phyloP scores from a whole-genome alignment of 2,888 invertebrate genomes.

The Arrhopalites spinosus region DNA sequence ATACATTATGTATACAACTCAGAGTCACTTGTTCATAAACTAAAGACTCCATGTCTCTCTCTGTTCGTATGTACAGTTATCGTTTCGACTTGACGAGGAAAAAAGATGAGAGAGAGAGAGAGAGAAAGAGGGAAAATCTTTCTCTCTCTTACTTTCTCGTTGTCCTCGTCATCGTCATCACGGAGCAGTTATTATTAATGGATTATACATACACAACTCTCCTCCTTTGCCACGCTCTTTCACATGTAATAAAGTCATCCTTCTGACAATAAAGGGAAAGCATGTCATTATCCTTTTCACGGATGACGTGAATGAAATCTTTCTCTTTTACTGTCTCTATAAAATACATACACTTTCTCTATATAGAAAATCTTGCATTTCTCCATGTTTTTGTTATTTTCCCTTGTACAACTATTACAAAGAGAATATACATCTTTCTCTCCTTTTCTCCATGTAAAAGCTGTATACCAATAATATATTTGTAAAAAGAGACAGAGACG shows the following conservation, averaged over 20 bases:
- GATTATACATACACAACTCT: constrained; percentile 19
- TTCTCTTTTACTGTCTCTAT: not conserved
- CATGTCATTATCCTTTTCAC: constrained; percentile 49
- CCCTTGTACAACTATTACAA: no score
- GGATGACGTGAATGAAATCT: constrained; percentile 39
- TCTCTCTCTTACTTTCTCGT: not conserved
- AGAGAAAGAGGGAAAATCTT: not conserved
- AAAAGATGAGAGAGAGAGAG: not conserved
- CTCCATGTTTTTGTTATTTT: no score
- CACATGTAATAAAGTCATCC: constrained; percentile 44
- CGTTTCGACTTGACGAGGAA: not conserved
- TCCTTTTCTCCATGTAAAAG: not conserved
- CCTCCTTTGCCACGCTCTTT: constrained; percentile 17
- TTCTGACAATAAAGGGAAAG: constrained; percentile 39
- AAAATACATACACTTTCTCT: no score
- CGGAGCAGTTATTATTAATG: constrained; percentile 33
- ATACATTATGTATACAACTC: no score
- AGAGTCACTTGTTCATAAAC: constrained; percentile 7
- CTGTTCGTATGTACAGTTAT: not conserved
- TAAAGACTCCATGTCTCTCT: constrained; percentile 17
- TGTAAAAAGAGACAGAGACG: not conserved
- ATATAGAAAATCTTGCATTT: no score
- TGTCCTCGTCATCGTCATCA: not conserved
- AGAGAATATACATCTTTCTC: no score
- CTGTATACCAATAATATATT: not conserved